Conservation (phyloP, 2,113 vertebrate genomes). For the Struthio camelus region DNA sequence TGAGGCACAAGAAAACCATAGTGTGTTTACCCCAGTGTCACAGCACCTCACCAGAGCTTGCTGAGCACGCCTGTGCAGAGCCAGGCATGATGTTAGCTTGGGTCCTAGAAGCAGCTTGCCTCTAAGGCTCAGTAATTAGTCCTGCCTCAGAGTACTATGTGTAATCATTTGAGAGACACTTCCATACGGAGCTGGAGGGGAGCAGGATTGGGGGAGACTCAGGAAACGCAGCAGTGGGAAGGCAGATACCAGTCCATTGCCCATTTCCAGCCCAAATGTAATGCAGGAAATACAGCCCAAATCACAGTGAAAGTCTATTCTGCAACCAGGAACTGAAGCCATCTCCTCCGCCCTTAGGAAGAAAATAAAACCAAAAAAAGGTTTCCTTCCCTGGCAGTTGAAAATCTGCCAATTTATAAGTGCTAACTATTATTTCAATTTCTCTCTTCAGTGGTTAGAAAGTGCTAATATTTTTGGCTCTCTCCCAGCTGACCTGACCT, state of each 20-base stretch:
- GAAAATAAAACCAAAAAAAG: not conserved
- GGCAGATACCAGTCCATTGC: not conserved
- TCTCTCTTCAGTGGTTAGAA: not conserved
- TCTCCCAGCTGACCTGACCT: slow-evolving; percentile 50
- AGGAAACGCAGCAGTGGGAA: too few species aligned
- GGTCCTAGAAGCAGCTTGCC: too few species aligned
- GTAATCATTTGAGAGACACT: not conserved
- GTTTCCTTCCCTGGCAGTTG: not conserved
- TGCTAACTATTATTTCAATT: not conserved
- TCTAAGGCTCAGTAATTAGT: not conserved
- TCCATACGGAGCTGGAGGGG: not conserved
- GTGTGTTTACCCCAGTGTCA: too few species aligned
- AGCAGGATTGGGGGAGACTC: not conserved
- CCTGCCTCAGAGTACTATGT: not conserved
- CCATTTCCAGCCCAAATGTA: not conserved
- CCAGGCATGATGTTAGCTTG: not conserved
- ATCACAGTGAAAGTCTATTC: not conserved
- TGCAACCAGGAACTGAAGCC: not conserved
- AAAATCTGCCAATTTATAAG: not conserved
- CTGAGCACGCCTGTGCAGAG: not conserved
- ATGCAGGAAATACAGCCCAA: not conserved
- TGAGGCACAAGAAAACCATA: too few species aligned
- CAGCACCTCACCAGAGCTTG: too few species aligned
- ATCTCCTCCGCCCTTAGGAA: not conserved
- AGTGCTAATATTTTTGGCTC: slow-evolving; percentile 24